Conservation (phyloP, 2,113 vertebrate species). For the Nerophis lumbriciformis region DNA sequence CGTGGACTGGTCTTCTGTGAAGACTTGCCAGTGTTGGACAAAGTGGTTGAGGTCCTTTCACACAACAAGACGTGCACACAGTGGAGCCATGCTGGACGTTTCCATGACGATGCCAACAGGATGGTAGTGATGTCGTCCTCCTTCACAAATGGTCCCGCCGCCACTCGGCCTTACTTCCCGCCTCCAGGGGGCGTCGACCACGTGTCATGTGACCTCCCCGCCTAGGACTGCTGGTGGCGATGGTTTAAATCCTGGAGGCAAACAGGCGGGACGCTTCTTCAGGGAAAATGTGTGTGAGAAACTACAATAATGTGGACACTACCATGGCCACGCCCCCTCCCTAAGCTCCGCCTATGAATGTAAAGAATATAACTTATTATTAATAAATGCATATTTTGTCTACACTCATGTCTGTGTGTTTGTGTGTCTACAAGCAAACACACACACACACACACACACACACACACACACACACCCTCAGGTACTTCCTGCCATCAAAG, state of each 20-base stretch:
- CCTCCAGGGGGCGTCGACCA: not conserved
- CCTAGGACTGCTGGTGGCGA: not conserved
- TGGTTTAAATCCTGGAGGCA: not conserved
- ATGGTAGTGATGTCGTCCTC: not conserved
- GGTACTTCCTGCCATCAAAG: constrained; percentile 23
- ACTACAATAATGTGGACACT: constrained; percentile 51
- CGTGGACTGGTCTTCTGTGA: constrained; percentile 87
- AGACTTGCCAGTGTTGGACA: constrained; percentile 72
- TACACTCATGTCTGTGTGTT: constrained; percentile 62
- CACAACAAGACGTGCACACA: constrained; percentile 49
- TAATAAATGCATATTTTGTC: constrained; percentile 99
- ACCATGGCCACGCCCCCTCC: constrained; percentile 51
- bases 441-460: constrained; percentile 10
- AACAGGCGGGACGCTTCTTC: not conserved
- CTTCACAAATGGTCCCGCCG: not conserved
- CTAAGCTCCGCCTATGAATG: constrained; percentile 78
- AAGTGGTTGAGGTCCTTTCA: no score
- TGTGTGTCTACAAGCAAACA: constrained; percentile 4
- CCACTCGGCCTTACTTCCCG: constrained; percentile 1
- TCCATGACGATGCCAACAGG: constrained; percentile 37
- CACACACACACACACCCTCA: constrained; percentile 1
- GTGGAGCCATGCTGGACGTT: constrained; percentile 61
- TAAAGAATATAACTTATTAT: constrained; percentile 96
- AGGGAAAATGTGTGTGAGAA: not conserved
- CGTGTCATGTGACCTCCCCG: not conserved